Base-by-base conservation (phyloP, 2,888 invertebrate species). In the Elaeidobius kamerunicus region DNA sequence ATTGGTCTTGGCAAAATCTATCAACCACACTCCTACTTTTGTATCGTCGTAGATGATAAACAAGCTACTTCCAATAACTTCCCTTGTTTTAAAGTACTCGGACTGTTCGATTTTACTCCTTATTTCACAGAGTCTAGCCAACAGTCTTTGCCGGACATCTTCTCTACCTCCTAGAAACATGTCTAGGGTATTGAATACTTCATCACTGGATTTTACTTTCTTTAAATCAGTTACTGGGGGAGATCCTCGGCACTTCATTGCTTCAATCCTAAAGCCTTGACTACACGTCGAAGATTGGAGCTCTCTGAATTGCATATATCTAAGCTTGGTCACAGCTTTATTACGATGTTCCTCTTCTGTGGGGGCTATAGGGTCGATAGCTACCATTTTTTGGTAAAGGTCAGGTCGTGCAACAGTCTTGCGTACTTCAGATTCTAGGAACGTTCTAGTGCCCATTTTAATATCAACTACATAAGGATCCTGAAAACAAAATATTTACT, bases 401-500 rank as follows among this genome's bases (percentile, higher is more conserved):
- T 98, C 98, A 2, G 80, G 69, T 41, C 97, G 81, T 14, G 91
- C 85, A 36, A 83, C 83, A 17, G 84, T 85, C 69, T 96, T 97
- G 67, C 84, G 84, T 32, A 97, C 97, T 77, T 98, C 98, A 2
- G 88, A 86, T 73, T 98, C 97, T 30, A 96, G 79, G 73, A 97
- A 98, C 15, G 97, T 98, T 66, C 96, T 82, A 2, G 89, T 90
- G 35, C 98, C 98, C 83, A 98, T 90, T 77, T 98, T 98, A 56
- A 98, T 88, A 73, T 98, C 98, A 86, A 98, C 96, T 1, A 98
- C 93, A 67, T 88, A 87, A 0, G 95, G 95, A 74, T 96, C 90
- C 66, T 78, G 74, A 18, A 65, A 66, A 14, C 49, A 58, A 62
- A 43, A 43, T n/a, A n/a, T n/a, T n/a, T 49, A 34, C 3, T 36